Evolutionary conservation across 2,113 vertebrate species (phyloP), one percentile per base, ranked within the genome.

Genomic region (Connochaetes taurinus): DNA sequence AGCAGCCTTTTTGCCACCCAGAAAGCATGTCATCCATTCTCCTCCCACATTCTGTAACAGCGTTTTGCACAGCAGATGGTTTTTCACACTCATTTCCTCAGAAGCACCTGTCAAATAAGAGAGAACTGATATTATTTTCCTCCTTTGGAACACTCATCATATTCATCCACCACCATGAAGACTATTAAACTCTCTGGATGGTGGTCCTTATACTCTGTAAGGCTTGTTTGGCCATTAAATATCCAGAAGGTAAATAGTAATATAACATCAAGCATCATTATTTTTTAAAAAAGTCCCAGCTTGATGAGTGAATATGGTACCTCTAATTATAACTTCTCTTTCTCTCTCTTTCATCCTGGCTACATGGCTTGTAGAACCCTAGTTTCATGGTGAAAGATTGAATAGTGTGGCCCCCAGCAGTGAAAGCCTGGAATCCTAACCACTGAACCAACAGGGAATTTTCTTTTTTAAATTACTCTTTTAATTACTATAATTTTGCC

Each of bases 1-100:
- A 81, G 55, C 96, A 94, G 21, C 50, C 89, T 86, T 81, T 93
- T 98, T 97, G 96, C 97, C 98, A 98, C 98, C 98, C 98, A 98
- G 97, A 98, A 85, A 98, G 95, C 27, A 50, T 52, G 58, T 98
- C 82, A 93, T 98, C 95, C 98, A 97, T 96, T 98, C 94, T 97
- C 0, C 1, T 97, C 94, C 96, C 96, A 90, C 36, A 74, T 96
- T 98, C 98, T 97, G 92, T 98, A 97, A 88, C 90, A 97, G 95
- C 25, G 85, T 67, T 88, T 95, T 80, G 78, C 98, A 84, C 82
- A 97, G 96, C 96, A 95, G 78, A 40, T 53, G 45, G 7, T 50
- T 95, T 96, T 96, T 82, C 78, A 29, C 40, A 89, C 90, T 74
- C 78, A 86, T 2, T 53, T 57, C 81, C 81, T 0, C 36, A 86